Evolutionary conservation across 2,888 invertebrate species (phyloP).

Genomic region (Torymus auratus): DNA sequence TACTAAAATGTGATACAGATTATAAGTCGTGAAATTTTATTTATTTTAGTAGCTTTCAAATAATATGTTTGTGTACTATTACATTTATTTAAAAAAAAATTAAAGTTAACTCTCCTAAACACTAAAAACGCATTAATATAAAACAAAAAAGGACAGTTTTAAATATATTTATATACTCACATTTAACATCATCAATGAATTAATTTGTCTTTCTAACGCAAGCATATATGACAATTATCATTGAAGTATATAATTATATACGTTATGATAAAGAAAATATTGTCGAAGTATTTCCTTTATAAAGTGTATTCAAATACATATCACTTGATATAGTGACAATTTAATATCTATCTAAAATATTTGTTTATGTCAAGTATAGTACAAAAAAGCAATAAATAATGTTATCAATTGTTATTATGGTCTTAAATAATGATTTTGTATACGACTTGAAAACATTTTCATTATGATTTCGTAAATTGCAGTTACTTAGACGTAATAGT

Average conservation of each 20-base stretch:
- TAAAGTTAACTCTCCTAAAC: too few species aligned
- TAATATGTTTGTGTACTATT: too few species aligned
- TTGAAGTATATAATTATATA: neutral
- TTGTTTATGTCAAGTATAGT: slow-evolving; percentile 44
- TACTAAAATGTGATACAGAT: too few species aligned
- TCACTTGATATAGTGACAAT: slow-evolving; percentile 13
- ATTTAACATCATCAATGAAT: too few species aligned
- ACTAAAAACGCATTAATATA: too few species aligned
- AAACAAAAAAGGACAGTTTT: too few species aligned
- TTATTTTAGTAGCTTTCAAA: too few species aligned
- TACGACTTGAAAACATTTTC: slow-evolving; percentile 27
- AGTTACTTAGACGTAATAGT: slow-evolving; percentile 67
- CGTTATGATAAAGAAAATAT: slow-evolving; percentile 12
- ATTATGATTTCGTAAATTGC: slow-evolving; percentile 21
- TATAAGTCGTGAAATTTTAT: too few species aligned
- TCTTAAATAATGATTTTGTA: slow-evolving; percentile 36
- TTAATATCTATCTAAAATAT: slow-evolving; percentile 33
- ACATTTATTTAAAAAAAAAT: too few species aligned
- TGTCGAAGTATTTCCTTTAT: slow-evolving; percentile 19
- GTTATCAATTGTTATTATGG: slow-evolving; percentile 34
- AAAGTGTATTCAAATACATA: slow-evolving; percentile 42
- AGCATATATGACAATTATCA: too few species aligned
- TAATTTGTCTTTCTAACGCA: too few species aligned
- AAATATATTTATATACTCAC: too few species aligned
- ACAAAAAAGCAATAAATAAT: slow-evolving; percentile 52